Evolutionary conservation across 1,140 invertebrate species (phyloP), one percentile per base, ranked within the genome.

Genomic region (Lutraria rhynchaena): DNA sequence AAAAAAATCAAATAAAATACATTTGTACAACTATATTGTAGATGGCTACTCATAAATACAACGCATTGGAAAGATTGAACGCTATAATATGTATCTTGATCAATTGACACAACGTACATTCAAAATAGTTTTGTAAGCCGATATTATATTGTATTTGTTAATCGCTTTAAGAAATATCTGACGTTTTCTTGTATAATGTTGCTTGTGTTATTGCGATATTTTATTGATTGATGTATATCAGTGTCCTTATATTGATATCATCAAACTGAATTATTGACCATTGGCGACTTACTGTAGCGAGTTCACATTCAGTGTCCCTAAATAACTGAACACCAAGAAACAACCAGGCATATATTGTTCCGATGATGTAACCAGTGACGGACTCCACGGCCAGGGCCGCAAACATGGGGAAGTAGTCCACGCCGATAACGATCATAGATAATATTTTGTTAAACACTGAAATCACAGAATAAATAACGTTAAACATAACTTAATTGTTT

Each of bases 391-490:
- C 55, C 29, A 81, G 78, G 4, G 69, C 55, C 22, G 70, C 78
- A 81, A 81, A 81, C 78, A 81, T 51, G 5, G 78, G 78, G 46
- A 73, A 74, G 41, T 81, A 81, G 27, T 73, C 78, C 22, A 81
- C n/a, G 11, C 67, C 78, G 29, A 75, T 61, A 3, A 75, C 31
- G 19, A 75, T 61, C 55, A 75, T 61, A 17, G 44, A 53, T 24
- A 61, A 33, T 13, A 63, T 29, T n/a, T 27, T 33, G 41, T 35
- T 65, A 31, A 46, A 63, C 4, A 49, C 57, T 65, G 46, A 41
- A 41, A n/a, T n/a, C n/a, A n/a, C 27, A 13, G 27, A 31, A 61
- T 33, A 53, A 19, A 24, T 53, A 53, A 11, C 60, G n/a, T 17
- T 29, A 61, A 27, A 61, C 19, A 27, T 1, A 61, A 19, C n/a